These are phyloP conservation scores for Nicator chloris DNA, from an alignment of 2,113 vertebrate species.

Conservation along the genomic window DNA sequence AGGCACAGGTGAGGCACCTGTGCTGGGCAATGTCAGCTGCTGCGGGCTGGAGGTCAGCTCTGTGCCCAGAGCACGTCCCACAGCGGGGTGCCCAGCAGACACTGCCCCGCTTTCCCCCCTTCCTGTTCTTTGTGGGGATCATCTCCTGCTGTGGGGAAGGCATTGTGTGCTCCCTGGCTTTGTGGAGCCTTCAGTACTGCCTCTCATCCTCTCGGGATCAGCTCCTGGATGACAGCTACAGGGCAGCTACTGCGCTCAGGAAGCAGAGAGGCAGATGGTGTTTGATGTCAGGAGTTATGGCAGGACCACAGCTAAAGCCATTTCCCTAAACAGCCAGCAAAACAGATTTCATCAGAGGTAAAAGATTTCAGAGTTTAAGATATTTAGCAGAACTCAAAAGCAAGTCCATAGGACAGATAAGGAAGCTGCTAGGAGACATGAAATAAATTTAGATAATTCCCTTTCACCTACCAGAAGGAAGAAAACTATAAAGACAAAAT, in stretches of 20 bases:
- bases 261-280: neutral
- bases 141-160: neutral
- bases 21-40: neutral
- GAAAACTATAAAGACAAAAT: neutral
- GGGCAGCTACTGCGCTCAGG: neutral
- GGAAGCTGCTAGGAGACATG: neutral
- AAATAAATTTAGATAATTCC: slow-evolving; percentile 20
- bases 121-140: neutral
- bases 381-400: neutral
- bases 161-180: neutral
- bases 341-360: neutral
- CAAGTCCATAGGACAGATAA: neutral
- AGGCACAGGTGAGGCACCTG: neutral
- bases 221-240: neutral
- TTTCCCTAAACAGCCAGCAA: slow-evolving; percentile 8
- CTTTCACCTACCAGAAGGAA: neutral
- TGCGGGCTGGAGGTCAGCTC: neutral
- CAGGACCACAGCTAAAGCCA: neutral
- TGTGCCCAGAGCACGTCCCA: fast-evolving
- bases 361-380: neutral
- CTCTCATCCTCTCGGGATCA: neutral
- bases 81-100: fast-evolving
- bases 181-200: neutral
- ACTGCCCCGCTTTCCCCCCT: too few relatives aligned
- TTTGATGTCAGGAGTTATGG: neutral